phyloP scores from a whole-genome alignment of 2,888 invertebrate genomes.

The Calameuta idolon region DNA sequence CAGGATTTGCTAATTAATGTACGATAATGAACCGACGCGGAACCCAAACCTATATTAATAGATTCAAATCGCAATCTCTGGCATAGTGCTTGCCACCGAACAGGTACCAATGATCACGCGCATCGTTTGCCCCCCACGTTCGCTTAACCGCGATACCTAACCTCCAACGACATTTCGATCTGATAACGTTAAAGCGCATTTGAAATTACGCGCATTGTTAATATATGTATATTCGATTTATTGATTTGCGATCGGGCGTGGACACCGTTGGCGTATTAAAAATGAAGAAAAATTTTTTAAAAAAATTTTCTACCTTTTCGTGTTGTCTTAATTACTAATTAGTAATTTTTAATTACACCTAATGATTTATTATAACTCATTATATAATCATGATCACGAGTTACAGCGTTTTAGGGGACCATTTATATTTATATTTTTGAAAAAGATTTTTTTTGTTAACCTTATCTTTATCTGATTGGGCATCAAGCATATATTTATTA shows the following conservation, averaged over 20 bases:
- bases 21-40: constrained; percentile 59
- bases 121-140: not conserved
- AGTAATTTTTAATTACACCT: not conserved
- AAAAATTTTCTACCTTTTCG: not conserved
- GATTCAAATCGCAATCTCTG: constrained; percentile 55
- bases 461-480: too few species aligned
- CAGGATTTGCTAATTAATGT: constrained; percentile 60
- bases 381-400: not conserved
- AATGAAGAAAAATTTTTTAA: not conserved
- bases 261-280: not conserved
- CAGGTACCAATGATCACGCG: not conserved
- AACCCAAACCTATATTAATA: constrained; percentile 55
- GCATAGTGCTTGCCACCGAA: constrained; percentile 13
- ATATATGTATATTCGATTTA: not conserved
- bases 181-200: not conserved
- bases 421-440: not conserved
- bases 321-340: not conserved
- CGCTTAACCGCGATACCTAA: not conserved
- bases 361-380: too few species aligned
- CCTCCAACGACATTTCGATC: constrained; percentile 12
- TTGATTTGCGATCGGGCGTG: not conserved
- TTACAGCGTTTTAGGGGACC: not conserved
- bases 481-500: too few species aligned
- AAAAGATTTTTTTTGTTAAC: not conserved
- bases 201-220: not conserved